phyloP scores from a whole-genome alignment of 2,113 vertebrate genomes.

The Carollia perspicillata region DNA sequence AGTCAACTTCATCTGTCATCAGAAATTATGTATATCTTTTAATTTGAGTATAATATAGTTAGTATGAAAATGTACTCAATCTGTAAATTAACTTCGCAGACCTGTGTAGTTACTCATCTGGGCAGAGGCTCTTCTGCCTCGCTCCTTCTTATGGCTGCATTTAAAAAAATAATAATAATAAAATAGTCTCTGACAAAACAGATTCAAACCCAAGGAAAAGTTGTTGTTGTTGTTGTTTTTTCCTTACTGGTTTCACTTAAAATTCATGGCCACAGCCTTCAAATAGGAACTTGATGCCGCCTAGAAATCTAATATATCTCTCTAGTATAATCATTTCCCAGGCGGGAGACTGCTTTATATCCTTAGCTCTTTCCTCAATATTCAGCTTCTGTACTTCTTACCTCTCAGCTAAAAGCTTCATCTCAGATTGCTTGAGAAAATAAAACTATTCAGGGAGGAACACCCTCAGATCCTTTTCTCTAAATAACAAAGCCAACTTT shows the following conservation, averaged over 20 bases:
- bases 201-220: conserved; percentile 42
- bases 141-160: background rate
- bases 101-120: background rate
- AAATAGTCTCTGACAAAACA: background rate
- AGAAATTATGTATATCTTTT: background rate
- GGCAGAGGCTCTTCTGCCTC: background rate
- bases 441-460: background rate
- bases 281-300: background rate
- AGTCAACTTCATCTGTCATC: background rate
- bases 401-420: background rate
- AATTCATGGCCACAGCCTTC: conserved; percentile 40
- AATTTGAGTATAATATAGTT: background rate
- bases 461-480: background rate
- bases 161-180: background rate
- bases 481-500: background rate
- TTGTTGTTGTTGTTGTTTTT: conserved; percentile 30
- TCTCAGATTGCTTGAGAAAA: background rate
- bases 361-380: conserved; percentile 17
- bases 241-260: conserved; percentile 52
- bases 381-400: background rate
- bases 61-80: background rate
- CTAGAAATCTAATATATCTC: conserved; percentile 34
- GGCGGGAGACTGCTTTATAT: background rate
- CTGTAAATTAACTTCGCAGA: background rate
- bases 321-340: conserved; percentile 11